Evolutionary conservation across 1,140 invertebrate genomes (phyloP).

Genomic region (Oedothorax gibbosus): DNA sequence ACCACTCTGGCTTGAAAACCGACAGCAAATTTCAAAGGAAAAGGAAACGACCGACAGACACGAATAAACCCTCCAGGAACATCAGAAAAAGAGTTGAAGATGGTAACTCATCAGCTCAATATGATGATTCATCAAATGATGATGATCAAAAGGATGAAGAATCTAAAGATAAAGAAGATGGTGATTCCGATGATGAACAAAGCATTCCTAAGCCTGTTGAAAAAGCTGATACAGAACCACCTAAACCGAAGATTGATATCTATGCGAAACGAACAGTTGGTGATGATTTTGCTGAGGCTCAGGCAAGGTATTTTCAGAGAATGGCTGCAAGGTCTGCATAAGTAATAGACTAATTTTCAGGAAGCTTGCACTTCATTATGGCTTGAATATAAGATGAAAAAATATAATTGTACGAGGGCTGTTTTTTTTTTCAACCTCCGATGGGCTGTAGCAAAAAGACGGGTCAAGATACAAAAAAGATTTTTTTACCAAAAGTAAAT

Average conservation of each 20-base stretch:
- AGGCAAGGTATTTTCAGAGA: constrained; percentile 82
- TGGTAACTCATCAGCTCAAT: constrained; percentile 7
- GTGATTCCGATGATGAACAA: not conserved
- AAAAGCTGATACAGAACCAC: not conserved
- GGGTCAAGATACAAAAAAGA: no score
- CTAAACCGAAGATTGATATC: not conserved
- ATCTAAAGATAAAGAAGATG: not conserved
- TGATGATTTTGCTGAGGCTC: constrained; percentile 81
- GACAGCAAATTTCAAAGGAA: not conserved
- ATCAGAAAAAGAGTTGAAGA: constrained; percentile 13
- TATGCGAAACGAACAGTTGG: constrained; percentile 82
- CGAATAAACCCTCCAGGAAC: not conserved
- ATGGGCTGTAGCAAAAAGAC: no score
- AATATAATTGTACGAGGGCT: no score
- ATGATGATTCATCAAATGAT: constrained; percentile 27
- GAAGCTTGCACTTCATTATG: no score
- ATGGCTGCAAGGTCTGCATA: constrained; percentile 65
- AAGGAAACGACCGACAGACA: not conserved
- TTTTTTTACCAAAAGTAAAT: no score
- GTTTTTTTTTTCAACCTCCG: no score
- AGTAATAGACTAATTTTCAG: not conserved
- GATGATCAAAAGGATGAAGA: constrained; percentile 1
- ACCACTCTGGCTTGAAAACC: not conserved
- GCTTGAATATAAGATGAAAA: no score
- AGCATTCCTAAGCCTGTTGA: not conserved